phyloP scores from a whole-genome alignment of 1,140 invertebrate species.

The Neodiprion lecontei region DNA sequence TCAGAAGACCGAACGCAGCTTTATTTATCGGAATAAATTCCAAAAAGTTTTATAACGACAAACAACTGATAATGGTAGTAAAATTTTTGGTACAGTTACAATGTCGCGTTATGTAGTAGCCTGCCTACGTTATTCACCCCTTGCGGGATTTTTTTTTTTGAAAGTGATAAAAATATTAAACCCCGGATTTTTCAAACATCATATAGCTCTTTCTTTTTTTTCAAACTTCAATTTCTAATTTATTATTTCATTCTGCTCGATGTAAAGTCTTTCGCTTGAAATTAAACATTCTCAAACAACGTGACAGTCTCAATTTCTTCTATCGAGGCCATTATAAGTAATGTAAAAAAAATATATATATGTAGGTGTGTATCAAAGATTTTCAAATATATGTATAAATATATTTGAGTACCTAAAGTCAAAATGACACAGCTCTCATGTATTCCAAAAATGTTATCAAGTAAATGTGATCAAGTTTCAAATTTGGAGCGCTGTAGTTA shows the following conservation, averaged over 20 bases:
- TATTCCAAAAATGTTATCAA: not conserved
- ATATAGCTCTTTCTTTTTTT: not conserved
- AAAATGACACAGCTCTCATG: not conserved
- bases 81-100: not conserved
- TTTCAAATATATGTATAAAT: not conserved
- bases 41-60: not conserved
- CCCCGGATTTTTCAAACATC: not conserved
- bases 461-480: too few species aligned
- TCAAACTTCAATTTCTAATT: not conserved
- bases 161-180: not conserved
- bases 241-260: not conserved
- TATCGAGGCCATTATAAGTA: not conserved
- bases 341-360: conserved; percentile 1
- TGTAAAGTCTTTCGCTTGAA: not conserved
- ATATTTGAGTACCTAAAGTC: not conserved
- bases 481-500: too few species aligned
- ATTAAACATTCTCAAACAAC: not conserved
- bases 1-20: too few species aligned
- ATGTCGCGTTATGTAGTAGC: not conserved
- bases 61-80: not conserved
- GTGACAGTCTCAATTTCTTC: not conserved
- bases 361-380: not conserved
- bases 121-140: not conserved
- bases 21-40: too few species aligned
- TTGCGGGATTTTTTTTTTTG: not conserved